Base-by-base conservation (phyloP, 2,888 invertebrate species). In the Drosophila melanosoma region DNA sequence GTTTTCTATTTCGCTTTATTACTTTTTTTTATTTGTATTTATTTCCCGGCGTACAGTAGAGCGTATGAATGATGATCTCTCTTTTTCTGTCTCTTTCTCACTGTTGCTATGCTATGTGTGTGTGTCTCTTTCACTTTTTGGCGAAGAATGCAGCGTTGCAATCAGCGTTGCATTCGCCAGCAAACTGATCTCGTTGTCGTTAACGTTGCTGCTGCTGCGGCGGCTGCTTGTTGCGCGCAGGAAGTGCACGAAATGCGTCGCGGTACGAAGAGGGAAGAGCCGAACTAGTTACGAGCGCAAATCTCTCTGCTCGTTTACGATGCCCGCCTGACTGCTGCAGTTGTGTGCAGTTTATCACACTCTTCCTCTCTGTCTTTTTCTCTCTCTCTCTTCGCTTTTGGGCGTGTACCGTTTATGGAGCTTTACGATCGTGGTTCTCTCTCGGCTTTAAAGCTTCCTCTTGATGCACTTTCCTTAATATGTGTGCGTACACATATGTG, bases 151-250 rank as follows among this genome's bases (percentile, higher is more conserved):
- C 88, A 86, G 75, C 62, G 87, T 81, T 85, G 85, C 89, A 85
- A 89, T 89, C 89, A 87, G 76, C 82, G 85, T 87, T 85, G 85
- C 85, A 85, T 84, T 85, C 89, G 89, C 82, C 74, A 87, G 69
- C 82, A 59, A 87, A 89, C 89, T 89, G 85, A 85, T 81, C 80
- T 86, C 74, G 87, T 70, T 69, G 71, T 62, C 63, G 77, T 32
- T 48, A 69, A 29, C 26, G 56, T 32, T 20, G 32, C 42, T 57
- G 67, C 75, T 62, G 79, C 79, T 74, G 71, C 64, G 69, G 72
- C 78, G 68, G 64, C 75, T 65, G 82, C 82, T 65, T 80, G 71
- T 69, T 73, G 74, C 82, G 84, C 87, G 82, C 89, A 85, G 85
- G 85, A 85, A 85, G 89, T 85, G 84, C 87, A 87, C 89, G 89